Conservation (phyloP, 1,140 invertebrate genomes). For the Bombyx mori region DNA sequence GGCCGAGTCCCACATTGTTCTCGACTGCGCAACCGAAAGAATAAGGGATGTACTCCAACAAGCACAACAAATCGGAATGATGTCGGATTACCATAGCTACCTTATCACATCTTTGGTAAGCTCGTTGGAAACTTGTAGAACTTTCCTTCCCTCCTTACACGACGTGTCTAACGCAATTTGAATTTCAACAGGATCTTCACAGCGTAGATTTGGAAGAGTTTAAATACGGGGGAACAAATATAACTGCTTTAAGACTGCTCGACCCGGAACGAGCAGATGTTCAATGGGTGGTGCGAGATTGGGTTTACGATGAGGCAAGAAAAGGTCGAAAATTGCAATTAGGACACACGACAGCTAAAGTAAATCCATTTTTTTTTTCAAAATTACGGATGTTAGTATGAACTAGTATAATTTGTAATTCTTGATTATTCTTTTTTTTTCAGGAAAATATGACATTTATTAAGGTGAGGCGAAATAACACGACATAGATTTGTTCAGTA, state of each 20-base stretch:
- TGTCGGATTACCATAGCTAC: slow-evolving; percentile 94
- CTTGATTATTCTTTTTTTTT: slow-evolving; percentile 30
- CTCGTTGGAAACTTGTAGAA: slow-evolving; percentile 4
- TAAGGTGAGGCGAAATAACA: slow-evolving; percentile 72
- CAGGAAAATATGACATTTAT: slow-evolving; percentile 80
- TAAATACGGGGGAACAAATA: slow-evolving; percentile 94
- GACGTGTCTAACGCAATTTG: neutral
- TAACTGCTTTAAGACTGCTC: slow-evolving; percentile 89
- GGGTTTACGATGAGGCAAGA: slow-evolving; percentile 79
- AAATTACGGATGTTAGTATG: slow-evolving; percentile 1
- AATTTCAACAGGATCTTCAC: slow-evolving; percentile 81
- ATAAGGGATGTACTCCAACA: slow-evolving; percentile 90
- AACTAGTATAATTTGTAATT: too few species aligned
- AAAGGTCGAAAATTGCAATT: slow-evolving; percentile 76
- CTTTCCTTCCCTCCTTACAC: slow-evolving; percentile 1
- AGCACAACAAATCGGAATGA: slow-evolving; percentile 95
- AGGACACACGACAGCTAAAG: slow-evolving; percentile 73
- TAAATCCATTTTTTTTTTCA: slow-evolving; percentile 24
- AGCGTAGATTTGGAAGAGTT: slow-evolving; percentile 93
- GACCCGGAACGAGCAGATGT: slow-evolving; percentile 83
- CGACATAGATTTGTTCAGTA: neutral
- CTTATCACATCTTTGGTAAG: slow-evolving; percentile 90
- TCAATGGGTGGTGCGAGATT: slow-evolving; percentile 83
- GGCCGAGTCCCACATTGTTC: slow-evolving; percentile 90
- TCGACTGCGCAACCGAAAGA: slow-evolving; percentile 90